Conservation (phyloP, 2,888 invertebrate genomes). For the Diarsia brunnea region DNA sequence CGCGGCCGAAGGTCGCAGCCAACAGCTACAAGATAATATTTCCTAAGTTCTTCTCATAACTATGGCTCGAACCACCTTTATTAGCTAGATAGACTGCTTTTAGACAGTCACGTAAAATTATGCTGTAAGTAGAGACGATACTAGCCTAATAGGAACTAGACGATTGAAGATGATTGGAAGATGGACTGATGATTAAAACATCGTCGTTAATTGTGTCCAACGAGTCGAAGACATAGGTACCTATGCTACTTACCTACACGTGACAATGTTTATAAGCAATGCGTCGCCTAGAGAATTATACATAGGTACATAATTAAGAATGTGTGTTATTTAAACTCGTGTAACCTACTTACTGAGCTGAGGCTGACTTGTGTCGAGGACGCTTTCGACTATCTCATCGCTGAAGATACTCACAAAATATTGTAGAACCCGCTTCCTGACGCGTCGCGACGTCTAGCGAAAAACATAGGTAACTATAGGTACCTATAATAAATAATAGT, state of each 20-base stretch:
- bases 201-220: constrained; percentile 15
- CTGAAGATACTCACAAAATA: neutral
- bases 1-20: too few relatives aligned
- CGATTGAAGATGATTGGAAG: neutral
- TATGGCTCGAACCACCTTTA: too few relatives aligned
- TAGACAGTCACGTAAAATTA: neutral
- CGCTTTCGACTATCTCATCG: neutral
- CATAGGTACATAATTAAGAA: neutral
- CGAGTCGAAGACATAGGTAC: constrained; percentile 7
- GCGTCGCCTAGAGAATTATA: constrained; percentile 20
- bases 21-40: too few relatives aligned
- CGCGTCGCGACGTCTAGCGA: too few relatives aligned
- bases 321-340: neutral
- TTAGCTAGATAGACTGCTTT: neutral
- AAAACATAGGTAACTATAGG: too few relatives aligned
- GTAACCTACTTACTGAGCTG: neutral
- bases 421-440: neutral
- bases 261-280: constrained; percentile 17
- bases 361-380: neutral
- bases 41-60: too few relatives aligned
- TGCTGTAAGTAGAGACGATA: neutral
- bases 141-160: neutral
- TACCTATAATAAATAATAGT: too few relatives aligned
- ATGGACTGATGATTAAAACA: neutral
- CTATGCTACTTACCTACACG: neutral